Base-by-base conservation (phyloP, 2,888 invertebrate genomes). In the Drosophila neoperkinsi region DNA sequence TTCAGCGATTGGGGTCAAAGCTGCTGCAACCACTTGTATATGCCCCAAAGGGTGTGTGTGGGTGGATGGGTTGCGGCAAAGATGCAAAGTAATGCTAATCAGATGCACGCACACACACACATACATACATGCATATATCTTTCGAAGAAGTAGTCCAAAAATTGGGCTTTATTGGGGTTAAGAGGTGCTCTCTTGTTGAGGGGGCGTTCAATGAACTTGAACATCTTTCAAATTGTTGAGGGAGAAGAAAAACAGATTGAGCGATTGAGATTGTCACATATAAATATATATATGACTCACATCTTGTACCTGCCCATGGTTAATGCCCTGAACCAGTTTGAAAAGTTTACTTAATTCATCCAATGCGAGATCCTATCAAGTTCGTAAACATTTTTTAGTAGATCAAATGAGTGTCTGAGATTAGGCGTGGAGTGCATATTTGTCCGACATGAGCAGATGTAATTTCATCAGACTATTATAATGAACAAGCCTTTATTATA, bases 1-100 rank as follows among this genome's bases (percentile, higher is more conserved):
- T 28, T 30, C 28, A n/a, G 58, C 49, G 51, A 62, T 78, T 81
- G 84, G 66, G 81, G 84, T 83, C 81, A 81, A 69, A 81, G 71
- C 84, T 70, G 71, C 73, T 63, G 55, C 62, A 56, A 62, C 59
- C 60, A 77, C 63, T 46, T 46, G 46, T 9, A 4, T 25, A 60
- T 64, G 68, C 50, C 62, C 18, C 21, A 38, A 52, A 64, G 62
- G 64, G 75, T 43, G 55, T 18, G 18, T 49, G 71, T 79, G 79
- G 59, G 59, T 76, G 73, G 61, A 56, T 63, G 25, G 49, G 25
- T 25, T 49, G 59, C 65, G 79, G 69, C 68, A 72, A 61, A 77
- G 58, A 77, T 66, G 62, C 67, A 67, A 72, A 55, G 66, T 61
- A 28, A 28, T 11, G 30, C 49, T 49, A 53, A 38, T 36, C 43